These are phyloP conservation scores for Philopotamus ludificatus DNA, from an alignment of 1,140 invertebrate genomes.

Conservation along the genomic window DNA sequence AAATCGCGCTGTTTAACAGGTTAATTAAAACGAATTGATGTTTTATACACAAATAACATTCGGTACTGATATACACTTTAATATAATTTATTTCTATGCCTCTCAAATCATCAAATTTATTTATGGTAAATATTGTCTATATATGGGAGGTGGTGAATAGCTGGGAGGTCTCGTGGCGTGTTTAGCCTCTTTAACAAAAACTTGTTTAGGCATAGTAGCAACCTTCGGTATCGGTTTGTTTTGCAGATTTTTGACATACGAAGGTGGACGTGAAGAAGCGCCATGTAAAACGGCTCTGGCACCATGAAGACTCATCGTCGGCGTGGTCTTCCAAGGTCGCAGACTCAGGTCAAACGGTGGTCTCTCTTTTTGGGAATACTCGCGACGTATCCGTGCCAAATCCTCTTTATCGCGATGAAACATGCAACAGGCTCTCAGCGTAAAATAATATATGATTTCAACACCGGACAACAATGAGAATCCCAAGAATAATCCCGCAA, in stretches of 20 bases:
- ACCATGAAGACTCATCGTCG: slow-evolving; percentile 19
- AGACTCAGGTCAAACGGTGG: slow-evolving; percentile 51
- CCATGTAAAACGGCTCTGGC: slow-evolving; percentile 22
- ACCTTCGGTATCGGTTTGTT: too few relatives aligned
- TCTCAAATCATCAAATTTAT: too few relatives aligned
- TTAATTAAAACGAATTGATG: too few relatives aligned
- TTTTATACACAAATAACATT: too few relatives aligned
- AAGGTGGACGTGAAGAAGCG: not conserved
- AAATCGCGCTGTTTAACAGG: too few relatives aligned
- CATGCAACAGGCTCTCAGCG: slow-evolving; percentile 66
- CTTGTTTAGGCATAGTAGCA: too few relatives aligned
- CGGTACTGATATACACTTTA: too few relatives aligned
- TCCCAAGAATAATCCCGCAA: slow-evolving; percentile 73
- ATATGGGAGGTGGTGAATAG: slow-evolving; percentile 38
- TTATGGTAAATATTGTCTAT: slow-evolving; percentile 35
- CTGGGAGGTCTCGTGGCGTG: slow-evolving; percentile 16
- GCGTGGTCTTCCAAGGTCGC: slow-evolving; percentile 42
- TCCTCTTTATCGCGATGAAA: slow-evolving; percentile 50
- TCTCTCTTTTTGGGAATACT: slow-evolving; percentile 45
- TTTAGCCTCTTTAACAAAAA: slow-evolving; percentile 26
- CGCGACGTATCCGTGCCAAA: slow-evolving; percentile 45
- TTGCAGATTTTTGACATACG: not conserved
- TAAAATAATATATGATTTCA: slow-evolving; percentile 73
- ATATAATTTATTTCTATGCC: too few relatives aligned
- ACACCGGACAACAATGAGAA: slow-evolving; percentile 72